phyloP scores from a whole-genome alignment of 1,140 invertebrate genomes.

The Cyclina sinensis region DNA sequence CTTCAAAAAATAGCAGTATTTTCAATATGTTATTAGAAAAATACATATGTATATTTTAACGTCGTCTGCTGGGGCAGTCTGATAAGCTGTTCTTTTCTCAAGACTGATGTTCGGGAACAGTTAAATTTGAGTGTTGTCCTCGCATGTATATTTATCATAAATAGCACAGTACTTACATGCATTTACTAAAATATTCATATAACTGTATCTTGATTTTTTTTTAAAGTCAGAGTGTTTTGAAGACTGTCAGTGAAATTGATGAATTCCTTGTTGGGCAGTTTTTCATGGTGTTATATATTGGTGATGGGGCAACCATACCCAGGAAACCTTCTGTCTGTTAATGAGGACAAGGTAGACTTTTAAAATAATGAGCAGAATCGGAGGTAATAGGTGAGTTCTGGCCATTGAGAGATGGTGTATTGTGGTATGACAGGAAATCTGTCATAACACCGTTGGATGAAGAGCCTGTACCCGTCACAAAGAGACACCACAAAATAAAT shows the following conservation, averaged over 20 bases:
- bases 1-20: too few species aligned
- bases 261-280: neutral
- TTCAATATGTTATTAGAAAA: too few species aligned
- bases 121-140: too few species aligned
- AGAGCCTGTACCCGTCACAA: neutral
- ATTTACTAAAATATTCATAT: too few species aligned
- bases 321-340: constrained; percentile 10
- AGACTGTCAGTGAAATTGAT: neutral
- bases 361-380: constrained; percentile 32
- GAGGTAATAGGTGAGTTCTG: constrained; percentile 55
- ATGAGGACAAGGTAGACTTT: constrained; percentile 21
- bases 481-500: neutral
- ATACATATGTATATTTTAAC: too few species aligned
- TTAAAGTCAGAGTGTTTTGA: too few species aligned
- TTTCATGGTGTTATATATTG: neutral
- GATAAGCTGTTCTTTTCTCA: too few species aligned
- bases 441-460: neutral
- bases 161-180: too few species aligned
- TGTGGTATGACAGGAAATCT: neutral
- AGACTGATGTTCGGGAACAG: too few species aligned
- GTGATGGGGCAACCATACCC: constrained; percentile 29
- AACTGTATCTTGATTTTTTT: too few species aligned
- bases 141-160: too few species aligned
- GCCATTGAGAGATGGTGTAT: constrained; percentile 34
- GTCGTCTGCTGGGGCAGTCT: too few species aligned